Evolutionary conservation across 2,888 invertebrate species (phyloP).

Genomic region (Ferdinandea cuprea): DNA sequence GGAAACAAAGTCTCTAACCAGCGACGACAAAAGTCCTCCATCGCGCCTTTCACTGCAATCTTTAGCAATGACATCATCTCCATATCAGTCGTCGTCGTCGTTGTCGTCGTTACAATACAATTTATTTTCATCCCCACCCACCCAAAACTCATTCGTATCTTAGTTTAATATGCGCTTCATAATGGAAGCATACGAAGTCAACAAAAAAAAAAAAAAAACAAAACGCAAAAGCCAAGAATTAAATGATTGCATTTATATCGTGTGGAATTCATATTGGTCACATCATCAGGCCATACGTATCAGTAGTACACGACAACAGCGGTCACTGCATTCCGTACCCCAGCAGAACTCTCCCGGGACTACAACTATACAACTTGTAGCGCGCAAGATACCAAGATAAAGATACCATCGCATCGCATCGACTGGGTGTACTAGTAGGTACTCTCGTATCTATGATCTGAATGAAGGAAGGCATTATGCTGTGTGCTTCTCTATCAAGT

Average conservation of each 20-base stretch:
- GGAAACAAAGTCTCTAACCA: too few relatives aligned
- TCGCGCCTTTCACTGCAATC: neutral
- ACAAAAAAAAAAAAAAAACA: constrained; percentile 14
- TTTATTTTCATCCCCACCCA: constrained; percentile 59
- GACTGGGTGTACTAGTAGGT: constrained; percentile 20
- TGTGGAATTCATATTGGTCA: constrained; percentile 63
- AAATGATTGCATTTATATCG: constrained; percentile 61
- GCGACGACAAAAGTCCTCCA: neutral
- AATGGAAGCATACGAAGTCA: constrained; percentile 56
- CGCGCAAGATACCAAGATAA: constrained; percentile 29
- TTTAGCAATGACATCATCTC: constrained; percentile 63
- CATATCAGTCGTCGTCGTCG: constrained; percentile 23
- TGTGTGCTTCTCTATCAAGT: constrained; percentile 19
- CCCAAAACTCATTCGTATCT: constrained; percentile 42
- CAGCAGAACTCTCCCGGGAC: constrained; percentile 3
- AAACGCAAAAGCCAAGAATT: constrained; percentile 23
- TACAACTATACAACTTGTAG: constrained; percentile 47
- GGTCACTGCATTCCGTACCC: constrained; percentile 56
- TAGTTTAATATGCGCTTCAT: constrained; percentile 41
- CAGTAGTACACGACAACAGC: too few relatives aligned
- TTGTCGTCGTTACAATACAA: constrained; percentile 54
- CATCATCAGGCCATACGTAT: constrained; percentile 29
- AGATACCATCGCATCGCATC: too few relatives aligned
- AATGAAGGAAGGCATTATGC: constrained; percentile 67
- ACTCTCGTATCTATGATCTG: constrained; percentile 53